Evolutionary conservation across 1,140 invertebrate genomes (phyloP), one percentile per base, ranked within the genome.

Genomic region (Temnothorax nylanderi): DNA sequence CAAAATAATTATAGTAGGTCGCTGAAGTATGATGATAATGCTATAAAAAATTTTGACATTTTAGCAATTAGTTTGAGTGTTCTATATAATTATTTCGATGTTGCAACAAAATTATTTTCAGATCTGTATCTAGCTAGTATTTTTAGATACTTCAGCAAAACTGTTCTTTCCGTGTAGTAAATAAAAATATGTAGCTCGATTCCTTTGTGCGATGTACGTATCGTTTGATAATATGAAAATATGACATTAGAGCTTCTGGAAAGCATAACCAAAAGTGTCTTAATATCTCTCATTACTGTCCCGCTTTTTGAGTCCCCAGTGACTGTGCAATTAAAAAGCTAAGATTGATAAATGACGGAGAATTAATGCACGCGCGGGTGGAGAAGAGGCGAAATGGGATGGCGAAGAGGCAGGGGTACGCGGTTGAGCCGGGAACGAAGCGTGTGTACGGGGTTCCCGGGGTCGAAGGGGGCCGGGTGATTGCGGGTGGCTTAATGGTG

Each of bases 281-380:
- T 91, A 91, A 91, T 93, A 91, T 90, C 90, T 92, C 86, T 92
- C 89, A 91, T 92, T 93, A 91, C 88, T 86, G 86, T 85, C 90
- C 87, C 82, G 77, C 58, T 74, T 56, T 72, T 88, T 77, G 72
- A 86, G 64, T 93, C 91, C 76, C 88, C 34, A 71, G 86, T 90
- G 88, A 91, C 88, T 87, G 90, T 90, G 94, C 93, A 94, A 94
- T 94, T 95, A 94, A 94, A 94, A 94, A 94, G 92, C 92, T 94
- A 95, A 94, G 93, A 95, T 95, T 95, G 94, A 95, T 94, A 94
- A 94, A 95, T 94, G 94, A 94, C 93, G 91, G 90, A 87, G 93
- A 94, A 94, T 95, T 95, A 94, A 94, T 93, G 92, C 90, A 77
- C 80, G 56, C 80, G 56, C 88, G 84, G 87, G 72, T 84, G 76